phyloP scores from a whole-genome alignment of 2,797 vertebrate species.

The Paramormyrops hopkinsi region DNA sequence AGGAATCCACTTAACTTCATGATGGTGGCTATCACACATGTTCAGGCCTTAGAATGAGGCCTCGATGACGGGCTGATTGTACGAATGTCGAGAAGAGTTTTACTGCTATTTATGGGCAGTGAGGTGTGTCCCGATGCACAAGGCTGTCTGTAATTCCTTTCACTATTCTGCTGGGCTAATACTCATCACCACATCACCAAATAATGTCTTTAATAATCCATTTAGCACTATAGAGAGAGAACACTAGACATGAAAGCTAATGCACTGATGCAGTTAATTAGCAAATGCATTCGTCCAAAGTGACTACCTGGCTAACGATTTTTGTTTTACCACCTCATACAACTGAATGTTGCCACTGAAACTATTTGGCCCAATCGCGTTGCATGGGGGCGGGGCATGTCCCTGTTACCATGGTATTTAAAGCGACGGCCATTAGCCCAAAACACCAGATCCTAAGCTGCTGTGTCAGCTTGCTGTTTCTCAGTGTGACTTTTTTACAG shows the following conservation, averaged over 20 bases:
- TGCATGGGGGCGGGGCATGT: background rate
- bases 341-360: background rate
- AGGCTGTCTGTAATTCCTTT: background rate
- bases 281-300: background rate
- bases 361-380: background rate
- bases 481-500: background rate
- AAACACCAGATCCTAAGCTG: background rate
- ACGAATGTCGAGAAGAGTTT: background rate
- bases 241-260: conserved; percentile 15
- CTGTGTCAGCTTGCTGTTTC: background rate
- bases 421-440: background rate
- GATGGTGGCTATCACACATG: background rate
- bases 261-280: background rate
- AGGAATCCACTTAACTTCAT: conserved; percentile 4
- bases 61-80: background rate
- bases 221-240: conserved; percentile 15
- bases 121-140: background rate
- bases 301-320: background rate
- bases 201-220: background rate
- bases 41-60: background rate
- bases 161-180: background rate
- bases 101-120: background rate
- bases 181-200: background rate
- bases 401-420: background rate
- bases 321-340: background rate